Evolutionary conservation across 2,113 vertebrate genomes (phyloP).

Genomic region (Dipodomys ordii): DNA sequence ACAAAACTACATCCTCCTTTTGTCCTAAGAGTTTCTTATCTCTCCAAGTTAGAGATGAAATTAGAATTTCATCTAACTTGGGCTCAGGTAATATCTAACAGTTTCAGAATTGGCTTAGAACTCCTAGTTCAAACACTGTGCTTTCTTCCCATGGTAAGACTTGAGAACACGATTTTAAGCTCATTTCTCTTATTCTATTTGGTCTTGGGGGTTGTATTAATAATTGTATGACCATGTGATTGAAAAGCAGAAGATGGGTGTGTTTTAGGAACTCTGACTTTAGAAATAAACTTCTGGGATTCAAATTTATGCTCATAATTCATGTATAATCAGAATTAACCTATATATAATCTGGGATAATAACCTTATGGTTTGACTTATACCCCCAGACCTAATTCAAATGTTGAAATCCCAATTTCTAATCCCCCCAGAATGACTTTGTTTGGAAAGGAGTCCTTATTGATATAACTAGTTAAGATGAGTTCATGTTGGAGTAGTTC

Average conservation of each 20-base stretch:
- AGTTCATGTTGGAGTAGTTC: neutral
- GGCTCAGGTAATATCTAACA: neutral
- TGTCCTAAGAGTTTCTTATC: neutral
- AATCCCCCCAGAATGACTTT: neutral
- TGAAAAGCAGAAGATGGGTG: neutral
- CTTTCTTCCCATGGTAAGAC: neutral
- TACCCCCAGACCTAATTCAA: neutral
- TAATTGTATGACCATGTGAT: too few relatives aligned
- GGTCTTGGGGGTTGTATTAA: neutral
- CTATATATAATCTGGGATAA: neutral
- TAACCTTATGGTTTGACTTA: neutral
- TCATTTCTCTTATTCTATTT: neutral
- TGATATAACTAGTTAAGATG: neutral
- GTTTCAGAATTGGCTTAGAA: neutral
- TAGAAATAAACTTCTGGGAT: neutral
- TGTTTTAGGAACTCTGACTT: neutral
- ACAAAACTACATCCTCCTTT: neutral
- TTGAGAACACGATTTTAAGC: neutral
- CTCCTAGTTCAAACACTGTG: neutral
- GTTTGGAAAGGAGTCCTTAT: neutral
- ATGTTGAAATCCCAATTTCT: neutral
- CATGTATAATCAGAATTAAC: too few relatives aligned
- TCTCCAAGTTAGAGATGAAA: neutral
- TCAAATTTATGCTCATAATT: neutral
- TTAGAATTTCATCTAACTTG: conserved; percentile 3